Conservation (phyloP, 2,797 vertebrate species). For the Pangasius larnaudii region DNA sequence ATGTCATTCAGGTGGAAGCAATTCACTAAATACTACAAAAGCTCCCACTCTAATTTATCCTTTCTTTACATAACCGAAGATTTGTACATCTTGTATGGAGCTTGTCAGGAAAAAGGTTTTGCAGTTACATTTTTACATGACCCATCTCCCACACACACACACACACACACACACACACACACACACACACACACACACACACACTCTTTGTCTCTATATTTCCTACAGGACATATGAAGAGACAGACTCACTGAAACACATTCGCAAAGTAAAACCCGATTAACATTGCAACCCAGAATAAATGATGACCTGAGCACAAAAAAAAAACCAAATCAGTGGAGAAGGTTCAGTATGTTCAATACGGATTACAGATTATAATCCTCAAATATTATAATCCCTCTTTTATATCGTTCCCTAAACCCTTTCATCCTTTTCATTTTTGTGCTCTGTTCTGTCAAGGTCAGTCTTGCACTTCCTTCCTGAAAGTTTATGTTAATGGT, state of each 20-base stretch:
- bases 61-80: neutral
- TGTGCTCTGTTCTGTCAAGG: neutral
- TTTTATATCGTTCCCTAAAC: neutral
- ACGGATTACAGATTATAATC: slow-evolving; percentile 24
- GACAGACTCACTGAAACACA: neutral
- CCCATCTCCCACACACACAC: neutral
- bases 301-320: neutral
- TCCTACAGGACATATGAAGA: neutral
- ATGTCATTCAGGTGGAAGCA: slow-evolving; percentile 31
- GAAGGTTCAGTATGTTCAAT: neutral
- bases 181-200: neutral
- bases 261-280: neutral
- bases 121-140: neutral
- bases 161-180: neutral
- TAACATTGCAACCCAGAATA: neutral
- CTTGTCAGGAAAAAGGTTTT: neutral
- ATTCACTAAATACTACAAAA: slow-evolving; percentile 42
- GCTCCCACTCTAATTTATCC: neutral
- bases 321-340: neutral
- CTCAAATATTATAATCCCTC: slow-evolving; percentile 11
- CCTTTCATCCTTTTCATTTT: neutral
- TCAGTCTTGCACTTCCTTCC: neutral
- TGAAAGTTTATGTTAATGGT: slow-evolving; percentile 13
- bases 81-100: neutral
- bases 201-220: neutral